Evolutionary conservation across 2,888 invertebrate genomes (phyloP), one percentile per base, ranked within the genome.

Genomic region (Leptura quadrifasciata): DNA sequence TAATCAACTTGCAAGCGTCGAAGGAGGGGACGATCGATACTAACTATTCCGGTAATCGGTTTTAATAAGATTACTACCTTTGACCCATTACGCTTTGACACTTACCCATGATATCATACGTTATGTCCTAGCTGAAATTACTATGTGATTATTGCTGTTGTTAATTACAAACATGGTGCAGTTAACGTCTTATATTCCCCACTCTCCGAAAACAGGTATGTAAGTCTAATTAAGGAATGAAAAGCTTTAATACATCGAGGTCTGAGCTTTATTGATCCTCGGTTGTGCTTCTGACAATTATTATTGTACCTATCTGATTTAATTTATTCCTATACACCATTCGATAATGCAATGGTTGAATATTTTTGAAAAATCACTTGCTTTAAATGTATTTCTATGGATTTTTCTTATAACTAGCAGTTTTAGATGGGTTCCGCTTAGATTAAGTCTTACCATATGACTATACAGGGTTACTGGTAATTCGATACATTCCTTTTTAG

Each of bases 31-130:
- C 15, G 27, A 57, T 69, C 68, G 39, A 57, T 69, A 57, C 27
- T 55, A 69, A 69, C 57, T 69, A 35, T 35, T 31, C 39, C 68
- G 31, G 18, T 39, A 69, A 69, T 69, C 31, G 54, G 31, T 18
- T 69, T 35, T 31, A 31, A 55, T 67, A 67, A 67, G 54, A 67
- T 67, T 67, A 24, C 18, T 27, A 24, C 52, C 52, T 54, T 67
- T 18, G 67, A 67, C 64, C 10, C 10, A 31, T 31, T 31, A 31
- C 27, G 8, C 27, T 31, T 31, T 31, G 67, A 67, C 64, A 21
- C 18, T 39, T 39, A 39, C 15, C 10, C 39, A 39, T 15, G 39
- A 39, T 39, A 12, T 12, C 39, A 12, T 39, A 39, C 39, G 12
- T 57, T 57, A 18, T 20, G 27, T 5, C 1, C 21, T 21, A 8